Evolutionary conservation across 2,888 invertebrate genomes (phyloP), one percentile per base, ranked within the genome.

Genomic region (Seira musarum): DNA sequence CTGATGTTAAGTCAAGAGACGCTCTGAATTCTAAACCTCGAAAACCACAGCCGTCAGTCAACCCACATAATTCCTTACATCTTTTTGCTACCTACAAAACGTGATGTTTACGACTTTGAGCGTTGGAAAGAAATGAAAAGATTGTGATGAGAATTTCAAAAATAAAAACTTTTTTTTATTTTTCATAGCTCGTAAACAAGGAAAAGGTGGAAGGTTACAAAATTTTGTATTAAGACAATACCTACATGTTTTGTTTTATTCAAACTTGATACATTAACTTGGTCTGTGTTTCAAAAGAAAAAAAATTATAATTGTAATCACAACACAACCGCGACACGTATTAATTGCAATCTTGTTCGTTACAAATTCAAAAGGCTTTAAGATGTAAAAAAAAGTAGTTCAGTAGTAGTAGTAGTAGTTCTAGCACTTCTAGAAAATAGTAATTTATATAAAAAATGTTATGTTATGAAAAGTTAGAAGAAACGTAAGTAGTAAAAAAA

Each of bases 51-150:
- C 35, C 53, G 70, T 60, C 70, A 70, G 25, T 61, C 70, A 63
- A 71, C 61, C 71, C 35, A 63, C 71, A 61, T 35, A 17, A n/a
- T n/a, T n/a, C n/a, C n/a, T n/a, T n/a, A n/a, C n/a, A n/a, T 69
- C n/a, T 63, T 61, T 60, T 24, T 46, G 30, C 30, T 61, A 24
- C 60, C 35, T 22, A 49, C 40, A 71, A 70, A 70, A 40, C 46
- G 46, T 40, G 25, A 64, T 72, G 64, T 72, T 72, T 64, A 72
- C 25, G 72, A 72, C 64, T 72, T 69, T 64, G n/a, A 72, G 17
- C 63, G 46, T 24, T 25, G 64, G 17, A 40, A 40, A 8, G 40
- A 40, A 30, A 65, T 53, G 53, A 22, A 64, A 53, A 49, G 64
- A 72, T 63, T 61, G 40, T 71, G 13, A 22, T 63, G 63, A 40